Conservation (phyloP, 2,113 vertebrate species). For the Odocoileus virginianus region DNA sequence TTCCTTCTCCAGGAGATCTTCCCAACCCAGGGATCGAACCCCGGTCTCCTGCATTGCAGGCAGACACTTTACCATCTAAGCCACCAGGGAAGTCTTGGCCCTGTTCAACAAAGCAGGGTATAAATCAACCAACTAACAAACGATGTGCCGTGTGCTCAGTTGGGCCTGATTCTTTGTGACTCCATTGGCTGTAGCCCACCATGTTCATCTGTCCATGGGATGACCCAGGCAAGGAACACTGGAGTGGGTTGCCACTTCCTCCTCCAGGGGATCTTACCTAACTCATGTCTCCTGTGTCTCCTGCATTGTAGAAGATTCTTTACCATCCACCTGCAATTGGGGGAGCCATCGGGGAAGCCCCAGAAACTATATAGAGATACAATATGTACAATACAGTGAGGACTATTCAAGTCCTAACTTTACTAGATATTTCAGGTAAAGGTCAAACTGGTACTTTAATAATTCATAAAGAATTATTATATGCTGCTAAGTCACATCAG, state of each 20-base stretch:
- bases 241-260: background rate
- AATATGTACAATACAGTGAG: background rate
- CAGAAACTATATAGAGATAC: background rate
- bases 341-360: background rate
- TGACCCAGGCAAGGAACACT: background rate
- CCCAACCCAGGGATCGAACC: too few relatives aligned
- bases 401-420: background rate
- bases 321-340: background rate
- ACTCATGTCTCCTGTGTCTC: background rate
- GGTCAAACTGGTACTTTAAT: background rate
- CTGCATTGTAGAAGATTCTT: background rate
- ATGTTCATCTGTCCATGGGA: background rate
- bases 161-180: background rate
- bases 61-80: too few relatives aligned
- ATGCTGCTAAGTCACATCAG: too few relatives aligned
- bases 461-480: background rate
- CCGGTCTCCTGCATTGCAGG: too few relatives aligned
- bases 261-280: background rate
- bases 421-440: background rate
- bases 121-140: background rate
- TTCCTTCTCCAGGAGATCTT: too few relatives aligned
- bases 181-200: background rate
- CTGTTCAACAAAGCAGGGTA: background rate
- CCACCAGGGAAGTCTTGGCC: too few relatives aligned
- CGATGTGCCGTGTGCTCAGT: background rate